phyloP scores from a whole-genome alignment of 2,797 vertebrate species.

The Arctocebus calabarensis region DNA sequence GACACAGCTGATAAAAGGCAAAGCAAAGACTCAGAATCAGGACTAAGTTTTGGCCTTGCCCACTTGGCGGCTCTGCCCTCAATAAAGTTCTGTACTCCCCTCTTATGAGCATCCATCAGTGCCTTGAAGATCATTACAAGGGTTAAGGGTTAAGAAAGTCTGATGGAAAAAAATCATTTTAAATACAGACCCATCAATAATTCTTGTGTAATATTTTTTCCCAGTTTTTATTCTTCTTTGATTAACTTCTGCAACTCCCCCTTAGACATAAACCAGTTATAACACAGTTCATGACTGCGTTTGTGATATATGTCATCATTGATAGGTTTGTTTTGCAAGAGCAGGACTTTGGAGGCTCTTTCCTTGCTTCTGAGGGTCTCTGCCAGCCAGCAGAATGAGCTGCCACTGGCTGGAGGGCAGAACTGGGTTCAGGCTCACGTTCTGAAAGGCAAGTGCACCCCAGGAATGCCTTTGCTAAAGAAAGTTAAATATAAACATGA shows the following conservation, averaged over 20 bases:
- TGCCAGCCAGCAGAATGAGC: neutral
- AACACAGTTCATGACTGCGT: neutral
- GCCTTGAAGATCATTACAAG: neutral
- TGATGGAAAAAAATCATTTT: neutral
- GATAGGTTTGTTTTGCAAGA: neutral
- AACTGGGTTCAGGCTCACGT: neutral
- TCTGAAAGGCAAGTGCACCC: neutral
- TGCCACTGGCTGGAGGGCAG: neutral
- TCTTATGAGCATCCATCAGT: neutral
- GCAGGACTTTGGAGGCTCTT: neutral
- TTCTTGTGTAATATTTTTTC: neutral
- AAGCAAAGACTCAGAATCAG: neutral
- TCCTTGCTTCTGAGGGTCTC: neutral
- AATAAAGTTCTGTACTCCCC: neutral
- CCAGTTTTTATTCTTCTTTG: neutral
- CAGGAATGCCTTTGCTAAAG: neutral
- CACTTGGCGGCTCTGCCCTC: neutral
- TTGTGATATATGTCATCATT: neutral
- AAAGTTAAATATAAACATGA: neutral
- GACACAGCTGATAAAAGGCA: neutral
- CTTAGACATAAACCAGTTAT: neutral
- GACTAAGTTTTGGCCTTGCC: neutral
- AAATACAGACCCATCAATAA: neutral
- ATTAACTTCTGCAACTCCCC: neutral
- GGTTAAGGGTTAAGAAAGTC: neutral